A percentile compares a stretch with the other conserved stretches of the same genome.
phyloP scores from a whole-genome alignment of 2,113 vertebrate species.

The Zapus hudsonius region DNA sequence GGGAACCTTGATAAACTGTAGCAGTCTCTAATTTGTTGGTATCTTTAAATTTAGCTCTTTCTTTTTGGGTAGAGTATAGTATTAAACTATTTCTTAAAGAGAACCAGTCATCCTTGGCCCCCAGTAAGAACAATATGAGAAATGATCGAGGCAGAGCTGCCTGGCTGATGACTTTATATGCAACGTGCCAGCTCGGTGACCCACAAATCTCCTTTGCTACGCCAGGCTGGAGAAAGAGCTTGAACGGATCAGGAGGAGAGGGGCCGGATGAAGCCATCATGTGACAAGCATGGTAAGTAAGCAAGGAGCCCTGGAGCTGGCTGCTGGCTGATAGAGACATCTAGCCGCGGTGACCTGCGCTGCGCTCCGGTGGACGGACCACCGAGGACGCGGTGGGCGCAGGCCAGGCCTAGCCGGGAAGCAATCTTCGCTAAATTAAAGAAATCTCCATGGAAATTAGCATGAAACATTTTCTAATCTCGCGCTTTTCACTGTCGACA shows the following conservation, averaged over 20 bases:
- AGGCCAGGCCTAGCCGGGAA: constrained; percentile 75
- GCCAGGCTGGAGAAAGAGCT: constrained; percentile 93
- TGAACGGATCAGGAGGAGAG: constrained; percentile 89
- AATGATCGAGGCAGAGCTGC: constrained; percentile 84
- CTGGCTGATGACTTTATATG: constrained; percentile 95
- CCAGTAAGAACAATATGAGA: constrained; percentile 77
- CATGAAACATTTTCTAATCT: constrained; percentile 99
- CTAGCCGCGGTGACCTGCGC: constrained; percentile 90
- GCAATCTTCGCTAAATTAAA: constrained; percentile 98
- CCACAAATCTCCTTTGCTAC: constrained; percentile 99
- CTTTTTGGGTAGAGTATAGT: not conserved
- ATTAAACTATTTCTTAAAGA: constrained; percentile 53
- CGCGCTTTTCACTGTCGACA: constrained; percentile 95
- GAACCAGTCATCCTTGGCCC: constrained; percentile 68
- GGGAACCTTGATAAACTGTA: not conserved
- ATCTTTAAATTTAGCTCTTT: not conserved
- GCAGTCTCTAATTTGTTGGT: not conserved
- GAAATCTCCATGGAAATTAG: constrained; percentile 99
- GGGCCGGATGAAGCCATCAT: constrained; percentile 95
- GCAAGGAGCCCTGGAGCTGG: not conserved
- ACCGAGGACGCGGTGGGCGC: not conserved
- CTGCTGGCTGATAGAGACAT: constrained; percentile 93
- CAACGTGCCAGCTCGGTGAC: constrained; percentile 94
- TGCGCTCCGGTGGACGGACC: not conserved
- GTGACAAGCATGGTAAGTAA: constrained; percentile 92